Evolutionary conservation across 2,113 vertebrate genomes (phyloP), one percentile per base, ranked within the genome.

Genomic region (Riparia riparia): DNA sequence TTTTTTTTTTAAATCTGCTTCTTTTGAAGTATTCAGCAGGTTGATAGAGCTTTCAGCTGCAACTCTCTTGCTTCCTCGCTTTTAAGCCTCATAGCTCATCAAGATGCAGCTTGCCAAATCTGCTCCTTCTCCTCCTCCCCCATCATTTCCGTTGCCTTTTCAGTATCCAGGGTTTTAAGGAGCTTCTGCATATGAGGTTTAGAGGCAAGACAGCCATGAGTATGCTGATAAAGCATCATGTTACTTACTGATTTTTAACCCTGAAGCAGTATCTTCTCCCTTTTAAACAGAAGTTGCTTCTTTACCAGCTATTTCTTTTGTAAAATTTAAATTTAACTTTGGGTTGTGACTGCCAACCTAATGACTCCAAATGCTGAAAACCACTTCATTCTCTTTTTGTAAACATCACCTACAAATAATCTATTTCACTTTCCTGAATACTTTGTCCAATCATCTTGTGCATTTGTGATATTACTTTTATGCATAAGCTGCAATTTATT

Each of bases 401-500:
- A 66, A 94, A 80, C 24, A 93, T 42, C 65, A 54, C 50, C 60
- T 54, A 64, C 25, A 90, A 97, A 92, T 93, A 69, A 66, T 8
- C 56, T 95, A 4, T 85, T 93, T 83, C 89, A 91, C 87, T 93
- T 90, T 50, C 50, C 49, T 60, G 13, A 95, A 93, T 81, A 70
- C 17, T 69, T 60, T 86, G 78, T 34, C 56, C 64, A 24, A 29
- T 68, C 86, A 44, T 50, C 68, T 85, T 68, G 53, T 93, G 64
- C 61, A 85, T 82, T 95, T 31, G 3, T 82, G 49, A 60, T 80
- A 45, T 81, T 73, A 78, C 15, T 81, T 49, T 64, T 78, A 83
- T 17, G 49, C 16, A 82, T 34, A 60, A 95, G 7, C 73, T 72
- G 56, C 51, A 94, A 95, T 97, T 95, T 94, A 47, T 94, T 95